Conservation (phyloP, 2,113 vertebrate genomes). For the Halichoeres trimaculatus region DNA sequence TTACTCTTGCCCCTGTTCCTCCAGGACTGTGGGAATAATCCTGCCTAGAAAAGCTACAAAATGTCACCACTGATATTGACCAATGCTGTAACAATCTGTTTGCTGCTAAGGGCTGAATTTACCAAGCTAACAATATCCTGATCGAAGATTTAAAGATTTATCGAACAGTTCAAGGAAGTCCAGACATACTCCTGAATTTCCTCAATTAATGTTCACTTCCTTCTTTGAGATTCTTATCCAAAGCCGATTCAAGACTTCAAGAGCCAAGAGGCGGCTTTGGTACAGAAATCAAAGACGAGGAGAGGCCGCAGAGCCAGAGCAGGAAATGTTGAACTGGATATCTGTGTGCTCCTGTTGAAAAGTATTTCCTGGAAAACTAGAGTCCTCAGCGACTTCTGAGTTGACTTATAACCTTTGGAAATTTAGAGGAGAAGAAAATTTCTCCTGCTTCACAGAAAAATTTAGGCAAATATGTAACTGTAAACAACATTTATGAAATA, state of each 20-base stretch:
- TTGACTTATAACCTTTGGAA: neutral
- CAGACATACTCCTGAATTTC: neutral
- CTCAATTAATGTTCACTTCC: neutral
- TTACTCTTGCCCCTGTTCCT: neutral
- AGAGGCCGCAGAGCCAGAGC: neutral
- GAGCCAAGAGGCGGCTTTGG: neutral
- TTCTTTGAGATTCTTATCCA: neutral
- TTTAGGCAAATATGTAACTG: too few species aligned
- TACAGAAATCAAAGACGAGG: neutral
- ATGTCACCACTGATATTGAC: neutral
- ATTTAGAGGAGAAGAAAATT: neutral
- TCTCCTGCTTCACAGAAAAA: too few species aligned
- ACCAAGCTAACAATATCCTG: neutral
- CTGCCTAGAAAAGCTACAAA: neutral
- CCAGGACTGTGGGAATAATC: neutral
- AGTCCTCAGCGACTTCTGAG: neutral
- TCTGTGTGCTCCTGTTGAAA: conserved; percentile 4
- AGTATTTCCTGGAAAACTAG: conserved; percentile 5
- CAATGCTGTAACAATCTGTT: neutral
- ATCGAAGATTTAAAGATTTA: neutral
- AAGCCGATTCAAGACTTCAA: neutral
- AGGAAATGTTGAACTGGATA: conserved; percentile 22
- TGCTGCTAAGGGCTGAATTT: neutral
- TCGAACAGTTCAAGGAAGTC: neutral
- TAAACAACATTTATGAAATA: too few species aligned